Conservation (phyloP, 2,888 invertebrate species). For the Cataglyphis livida region DNA sequence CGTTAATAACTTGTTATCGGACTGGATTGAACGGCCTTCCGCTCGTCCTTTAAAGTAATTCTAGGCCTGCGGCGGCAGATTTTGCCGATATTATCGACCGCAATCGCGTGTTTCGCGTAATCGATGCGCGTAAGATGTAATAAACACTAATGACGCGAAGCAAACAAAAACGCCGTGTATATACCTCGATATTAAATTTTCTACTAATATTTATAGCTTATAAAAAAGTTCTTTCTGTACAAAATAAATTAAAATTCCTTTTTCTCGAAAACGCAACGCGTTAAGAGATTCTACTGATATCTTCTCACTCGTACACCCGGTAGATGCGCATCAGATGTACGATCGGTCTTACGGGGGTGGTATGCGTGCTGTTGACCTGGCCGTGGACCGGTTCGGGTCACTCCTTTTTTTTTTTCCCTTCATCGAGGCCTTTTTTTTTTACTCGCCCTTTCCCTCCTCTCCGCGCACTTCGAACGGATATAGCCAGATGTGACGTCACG, state of each 20-base stretch:
- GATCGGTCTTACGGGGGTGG: conserved; percentile 74
- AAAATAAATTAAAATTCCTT: not conserved
- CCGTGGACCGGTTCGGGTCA: conserved; percentile 82
- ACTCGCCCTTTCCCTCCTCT: conserved; percentile 40
- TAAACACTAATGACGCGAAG: conserved; percentile 15
- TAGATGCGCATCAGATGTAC: conserved; percentile 65
- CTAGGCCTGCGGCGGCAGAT: conserved; percentile 12
- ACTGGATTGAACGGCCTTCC: conserved; percentile 18
- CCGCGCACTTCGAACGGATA: conserved; percentile 61
- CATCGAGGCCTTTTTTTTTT: conserved; percentile 67
- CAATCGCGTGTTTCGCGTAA: conserved; percentile 3
- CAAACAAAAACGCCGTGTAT: not conserved
- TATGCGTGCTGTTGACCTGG: conserved; percentile 75
- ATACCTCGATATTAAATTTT: not conserved
- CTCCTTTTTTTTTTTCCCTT: conserved; percentile 73
- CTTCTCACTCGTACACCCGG: conserved; percentile 68
- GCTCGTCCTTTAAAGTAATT: conserved; percentile 8
- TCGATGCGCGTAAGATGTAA: not conserved
- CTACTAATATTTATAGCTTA: not conserved
- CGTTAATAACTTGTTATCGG: conserved; percentile 72
- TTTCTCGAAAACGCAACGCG: not conserved
- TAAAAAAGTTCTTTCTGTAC: not conserved
- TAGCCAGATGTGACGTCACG: conserved; percentile 79
- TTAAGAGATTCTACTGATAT: conserved; percentile 28
- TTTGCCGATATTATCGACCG: not conserved